Conservation (phyloP, 2,113 vertebrate genomes). For the Mesoclemmys tuberculata region DNA sequence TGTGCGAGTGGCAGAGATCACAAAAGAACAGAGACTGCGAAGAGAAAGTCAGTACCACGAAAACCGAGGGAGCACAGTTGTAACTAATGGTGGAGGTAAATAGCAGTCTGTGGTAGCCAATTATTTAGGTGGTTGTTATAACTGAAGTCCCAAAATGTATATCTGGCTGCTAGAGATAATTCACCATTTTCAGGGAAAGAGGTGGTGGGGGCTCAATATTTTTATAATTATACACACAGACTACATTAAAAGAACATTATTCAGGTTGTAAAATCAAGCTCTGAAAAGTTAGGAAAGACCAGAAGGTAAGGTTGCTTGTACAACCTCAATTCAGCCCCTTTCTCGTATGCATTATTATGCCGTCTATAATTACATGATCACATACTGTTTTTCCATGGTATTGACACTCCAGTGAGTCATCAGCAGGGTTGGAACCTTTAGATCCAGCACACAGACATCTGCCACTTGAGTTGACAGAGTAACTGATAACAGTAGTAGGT, state of each 20-base stretch:
- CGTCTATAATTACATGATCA: neutral
- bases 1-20: conserved; percentile 87
- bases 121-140: neutral
- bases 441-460: neutral
- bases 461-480: neutral
- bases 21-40: conserved; percentile 87
- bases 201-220: rapidly evolving
- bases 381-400: neutral
- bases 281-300: neutral
- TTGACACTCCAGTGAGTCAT: neutral
- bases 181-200: neutral
- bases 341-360: neutral
- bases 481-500: neutral
- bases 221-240: neutral
- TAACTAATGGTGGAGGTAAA: conserved; percentile 92
- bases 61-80: conserved; percentile 67
- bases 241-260: neutral
- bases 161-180: neutral
- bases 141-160: neutral
- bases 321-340: neutral
- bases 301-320: neutral
- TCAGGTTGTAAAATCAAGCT: neutral
- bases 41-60: conserved; percentile 85
- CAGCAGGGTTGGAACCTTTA: neutral
- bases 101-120: neutral